A percentile compares a stretch with the other conserved stretches of the same genome.
phyloP scores from a whole-genome alignment of 1,140 invertebrate species.

The Frieseomelitta varia region DNA sequence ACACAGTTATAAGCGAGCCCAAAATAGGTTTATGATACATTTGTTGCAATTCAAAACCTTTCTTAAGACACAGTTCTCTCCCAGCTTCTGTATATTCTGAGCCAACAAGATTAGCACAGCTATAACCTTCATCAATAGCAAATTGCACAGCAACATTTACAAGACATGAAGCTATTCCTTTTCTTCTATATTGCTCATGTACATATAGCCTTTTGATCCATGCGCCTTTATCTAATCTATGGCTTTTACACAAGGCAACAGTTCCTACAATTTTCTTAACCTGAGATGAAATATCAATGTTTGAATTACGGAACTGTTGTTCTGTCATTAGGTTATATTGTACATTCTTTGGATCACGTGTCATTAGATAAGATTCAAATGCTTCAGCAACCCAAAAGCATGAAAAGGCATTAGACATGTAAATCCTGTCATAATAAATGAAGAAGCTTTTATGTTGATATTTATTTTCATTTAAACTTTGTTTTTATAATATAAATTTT shows the following conservation, averaged over 20 bases:
- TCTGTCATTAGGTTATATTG: slow-evolving; percentile 77
- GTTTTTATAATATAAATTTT: not conserved
- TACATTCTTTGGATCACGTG: slow-evolving; percentile 64
- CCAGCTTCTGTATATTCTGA: slow-evolving; percentile 83
- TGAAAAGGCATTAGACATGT: slow-evolving; percentile 81
- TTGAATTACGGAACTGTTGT: slow-evolving; percentile 71
- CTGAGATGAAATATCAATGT: slow-evolving; percentile 71
- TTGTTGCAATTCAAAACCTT: slow-evolving; percentile 82
- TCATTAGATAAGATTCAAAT: slow-evolving; percentile 74
- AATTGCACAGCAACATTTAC: slow-evolving; percentile 81
- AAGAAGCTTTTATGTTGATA: slow-evolving; percentile 8
- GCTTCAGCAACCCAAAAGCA: slow-evolving; percentile 83
- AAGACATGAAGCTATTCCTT: slow-evolving; percentile 80
- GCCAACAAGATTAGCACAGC: slow-evolving; percentile 79
- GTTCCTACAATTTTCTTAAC: slow-evolving; percentile 80
- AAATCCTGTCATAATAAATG: slow-evolving; percentile 71
- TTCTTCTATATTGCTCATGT: slow-evolving; percentile 77
- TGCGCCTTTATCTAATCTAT: slow-evolving; percentile 78
- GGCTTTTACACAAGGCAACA: slow-evolving; percentile 78
- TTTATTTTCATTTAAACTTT: not conserved
- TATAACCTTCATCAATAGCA: slow-evolving; percentile 80
- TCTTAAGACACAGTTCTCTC: slow-evolving; percentile 81
- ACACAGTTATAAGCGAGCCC: slow-evolving; percentile 77
- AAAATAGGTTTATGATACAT: slow-evolving; percentile 82
- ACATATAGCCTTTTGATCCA: slow-evolving; percentile 83